A percentile compares a stretch with the other conserved stretches of the same genome.
Conservation (phyloP, 2,888 invertebrate species). For the Trichopoda pennipes region DNA sequence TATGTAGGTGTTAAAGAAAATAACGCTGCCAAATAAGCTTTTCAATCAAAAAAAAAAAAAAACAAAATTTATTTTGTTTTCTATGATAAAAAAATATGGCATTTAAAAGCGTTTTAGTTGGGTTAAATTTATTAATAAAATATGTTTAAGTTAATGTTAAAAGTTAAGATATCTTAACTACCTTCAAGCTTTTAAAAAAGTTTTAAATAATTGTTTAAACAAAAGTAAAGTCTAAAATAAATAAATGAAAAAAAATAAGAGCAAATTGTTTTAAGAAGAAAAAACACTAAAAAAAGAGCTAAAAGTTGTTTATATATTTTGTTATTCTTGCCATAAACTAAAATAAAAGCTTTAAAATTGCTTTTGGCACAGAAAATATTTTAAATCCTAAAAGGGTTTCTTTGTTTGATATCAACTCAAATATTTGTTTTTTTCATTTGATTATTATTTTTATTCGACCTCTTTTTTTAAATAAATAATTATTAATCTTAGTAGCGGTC, state of each 20-base stretch:
- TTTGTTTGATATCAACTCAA: no score
- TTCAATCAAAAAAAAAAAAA: background rate
- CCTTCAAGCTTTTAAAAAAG: background rate
- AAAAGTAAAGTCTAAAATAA: background rate
- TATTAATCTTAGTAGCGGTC: no score
- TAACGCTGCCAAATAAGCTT: conserved; percentile 52
- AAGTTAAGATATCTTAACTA: background rate
- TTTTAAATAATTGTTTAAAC: background rate
- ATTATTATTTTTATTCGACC: no score
- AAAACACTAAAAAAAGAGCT: background rate
- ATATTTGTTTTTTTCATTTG: no score
- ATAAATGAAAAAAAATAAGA: background rate
- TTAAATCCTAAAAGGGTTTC: no score
- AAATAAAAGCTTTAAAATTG: no score
- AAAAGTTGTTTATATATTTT: conserved; percentile 4
- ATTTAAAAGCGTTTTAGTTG: conserved; percentile 51
- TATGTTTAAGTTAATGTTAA: conserved; percentile 2
- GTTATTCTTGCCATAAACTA: no score
- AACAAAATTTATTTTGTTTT: conserved; percentile 4
- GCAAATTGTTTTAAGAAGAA: background rate
- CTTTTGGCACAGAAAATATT: no score
- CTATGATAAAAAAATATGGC: conserved; percentile 29
- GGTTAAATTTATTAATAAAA: conserved; percentile 30
- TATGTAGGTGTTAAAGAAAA: conserved; percentile 17
- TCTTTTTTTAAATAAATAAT: no score